Evolutionary conservation across 1,140 invertebrate species (phyloP), one percentile per base, ranked within the genome.

Genomic region (Apolygus lucorum): DNA sequence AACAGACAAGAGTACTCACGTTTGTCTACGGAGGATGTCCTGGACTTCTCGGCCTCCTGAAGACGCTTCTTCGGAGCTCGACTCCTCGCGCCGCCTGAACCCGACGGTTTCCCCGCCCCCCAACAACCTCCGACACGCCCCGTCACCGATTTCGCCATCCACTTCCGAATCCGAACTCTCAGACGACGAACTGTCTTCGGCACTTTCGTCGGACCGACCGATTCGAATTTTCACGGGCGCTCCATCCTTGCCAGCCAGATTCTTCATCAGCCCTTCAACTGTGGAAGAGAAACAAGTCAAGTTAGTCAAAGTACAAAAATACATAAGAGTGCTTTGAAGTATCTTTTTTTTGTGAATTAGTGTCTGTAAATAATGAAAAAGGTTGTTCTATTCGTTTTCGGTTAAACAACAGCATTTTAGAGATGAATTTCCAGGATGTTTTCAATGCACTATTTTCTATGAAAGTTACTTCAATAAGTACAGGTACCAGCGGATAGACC

Each of bases 231-330:
- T 52, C 22, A 49, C 66, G 1, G 49, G 28, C 0, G 25, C 52
- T 13, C 67, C 67, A 1, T 52, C 26, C 22, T 68, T 68, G n/a
- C 28, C 67, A 2, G 29, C 34, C 4, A 69, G 59, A 26, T 69
- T 69, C 27, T 69, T 64, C 63, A 69, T 69, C 2, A 69, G 24
- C 8, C 68, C 59, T 26, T 69, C 59, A 64, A 69, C 68, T 64
- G 59, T 34, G 22, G 22, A 59, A 59, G 34, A n/a, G n/a, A n/a
- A n/a, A n/a, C n/a, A n/a, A n/a, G n/a, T n/a, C n/a, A n/a, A n/a
- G n/a, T n/a, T n/a, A n/a, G n/a, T n/a, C n/a, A n/a, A n/a, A n/a
- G n/a, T n/a, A n/a, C n/a, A n/a, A n/a, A n/a, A n/a, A 42, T 42
- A 42, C 34, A 42, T 42, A 8, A 42, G 34, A 42, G 34, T n/a